Conservation (phyloP, 2,113 vertebrate species). For the Crypturellus undulatus region DNA sequence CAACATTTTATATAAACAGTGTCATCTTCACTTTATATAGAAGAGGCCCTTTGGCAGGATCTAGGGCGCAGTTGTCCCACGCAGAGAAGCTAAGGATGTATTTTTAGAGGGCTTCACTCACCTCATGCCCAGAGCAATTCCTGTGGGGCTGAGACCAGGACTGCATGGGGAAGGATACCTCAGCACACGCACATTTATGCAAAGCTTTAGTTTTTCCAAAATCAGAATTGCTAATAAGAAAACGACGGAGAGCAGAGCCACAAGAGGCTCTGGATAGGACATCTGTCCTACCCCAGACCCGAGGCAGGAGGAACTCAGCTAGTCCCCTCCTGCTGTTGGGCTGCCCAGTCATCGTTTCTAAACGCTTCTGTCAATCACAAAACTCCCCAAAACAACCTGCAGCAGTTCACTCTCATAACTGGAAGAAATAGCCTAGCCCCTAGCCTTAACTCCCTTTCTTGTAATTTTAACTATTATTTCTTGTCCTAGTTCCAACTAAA, state of each 20-base stretch:
- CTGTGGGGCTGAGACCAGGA: neutral
- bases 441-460: neutral
- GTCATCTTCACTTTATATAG: neutral
- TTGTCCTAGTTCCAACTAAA: neutral
- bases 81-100: neutral
- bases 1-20: neutral
- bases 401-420: neutral
- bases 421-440: neutral
- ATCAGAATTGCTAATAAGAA: neutral
- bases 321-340: neutral
- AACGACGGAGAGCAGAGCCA: neutral
- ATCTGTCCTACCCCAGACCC: neutral
- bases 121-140: fast-evolving
- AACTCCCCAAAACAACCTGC: neutral
- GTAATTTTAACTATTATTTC: neutral
- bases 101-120: neutral
- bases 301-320: neutral
- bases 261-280: neutral
- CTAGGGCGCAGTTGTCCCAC: neutral
- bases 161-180: neutral
- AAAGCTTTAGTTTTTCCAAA: neutral
- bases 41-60: neutral
- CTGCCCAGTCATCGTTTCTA: neutral
- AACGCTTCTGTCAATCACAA: neutral
- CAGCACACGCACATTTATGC: fast-evolving